Percentiles rank a stretch among this genome's conserved stretches.
These are phyloP conservation scores for Bovichtus diacanthus DNA, from an alignment of 2,797 vertebrate species.

Conservation along the genomic window DNA sequence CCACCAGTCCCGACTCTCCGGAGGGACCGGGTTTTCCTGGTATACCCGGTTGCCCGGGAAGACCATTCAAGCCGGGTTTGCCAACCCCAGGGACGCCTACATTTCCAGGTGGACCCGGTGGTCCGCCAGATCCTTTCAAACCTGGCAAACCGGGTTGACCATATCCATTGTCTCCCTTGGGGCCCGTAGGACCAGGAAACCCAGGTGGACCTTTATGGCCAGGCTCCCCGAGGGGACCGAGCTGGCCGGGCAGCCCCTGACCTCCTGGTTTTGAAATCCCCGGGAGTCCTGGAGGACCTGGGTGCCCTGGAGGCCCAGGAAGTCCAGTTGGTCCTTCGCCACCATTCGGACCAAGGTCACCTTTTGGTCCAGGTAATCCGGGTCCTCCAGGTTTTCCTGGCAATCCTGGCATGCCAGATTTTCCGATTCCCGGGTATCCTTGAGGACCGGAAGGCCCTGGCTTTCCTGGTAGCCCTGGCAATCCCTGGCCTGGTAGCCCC, in stretches of 20 bases:
- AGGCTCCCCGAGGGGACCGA: slow-evolving; percentile 90
- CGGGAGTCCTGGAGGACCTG: slow-evolving; percentile 93
- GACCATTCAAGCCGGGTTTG: slow-evolving; percentile 92
- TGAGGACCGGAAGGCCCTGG: slow-evolving; percentile 88
- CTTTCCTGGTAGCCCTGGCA: slow-evolving; percentile 92
- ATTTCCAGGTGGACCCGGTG: slow-evolving; percentile 89
- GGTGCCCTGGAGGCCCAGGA: slow-evolving; percentile 90
- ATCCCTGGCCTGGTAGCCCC: slow-evolving; percentile 91
- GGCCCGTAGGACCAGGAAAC: slow-evolving; percentile 86
- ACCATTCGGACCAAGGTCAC: slow-evolving; percentile 91
- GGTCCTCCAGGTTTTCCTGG: slow-evolving; percentile 94
- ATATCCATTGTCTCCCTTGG: slow-evolving; percentile 92
- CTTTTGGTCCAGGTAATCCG: slow-evolving; percentile 91
- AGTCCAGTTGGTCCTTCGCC: slow-evolving; percentile 90
- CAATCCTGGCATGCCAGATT: slow-evolving; percentile 95
- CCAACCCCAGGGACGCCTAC: slow-evolving; percentile 89
- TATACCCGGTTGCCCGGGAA: slow-evolving; percentile 91
- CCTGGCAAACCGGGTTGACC: slow-evolving; percentile 92
- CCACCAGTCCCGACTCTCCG: slow-evolving; percentile 89
- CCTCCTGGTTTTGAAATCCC: slow-evolving; percentile 90
- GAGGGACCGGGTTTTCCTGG: slow-evolving; percentile 90
- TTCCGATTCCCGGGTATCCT: slow-evolving; percentile 94
- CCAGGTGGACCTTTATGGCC: slow-evolving; percentile 92
- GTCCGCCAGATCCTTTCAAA: slow-evolving; percentile 90
- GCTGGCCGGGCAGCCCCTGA: slow-evolving; percentile 91